These are phyloP conservation scores for Pao palembangensis DNA, from an alignment of 2,113 vertebrate species.

Conservation along the genomic window DNA sequence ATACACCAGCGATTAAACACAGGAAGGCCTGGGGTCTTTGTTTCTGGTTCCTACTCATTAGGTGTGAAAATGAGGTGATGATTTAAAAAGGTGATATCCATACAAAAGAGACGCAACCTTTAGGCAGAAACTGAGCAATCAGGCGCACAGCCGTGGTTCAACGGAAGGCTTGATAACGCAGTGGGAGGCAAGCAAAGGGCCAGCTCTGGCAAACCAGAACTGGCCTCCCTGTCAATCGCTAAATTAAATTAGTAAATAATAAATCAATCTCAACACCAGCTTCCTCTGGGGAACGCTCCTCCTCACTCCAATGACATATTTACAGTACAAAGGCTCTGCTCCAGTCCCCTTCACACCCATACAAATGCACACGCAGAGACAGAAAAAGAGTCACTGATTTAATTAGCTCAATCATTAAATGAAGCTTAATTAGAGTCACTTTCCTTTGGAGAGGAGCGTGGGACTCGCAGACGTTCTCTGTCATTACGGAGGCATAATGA, in stretches of 20 bases:
- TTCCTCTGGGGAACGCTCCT: slow-evolving; percentile 22
- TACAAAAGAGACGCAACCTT: slow-evolving; percentile 61
- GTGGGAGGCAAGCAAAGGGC: neutral
- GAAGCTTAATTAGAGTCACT: slow-evolving; percentile 75
- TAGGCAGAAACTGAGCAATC: slow-evolving; percentile 35
- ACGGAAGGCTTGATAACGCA: slow-evolving; percentile 28
- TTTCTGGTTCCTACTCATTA: slow-evolving; percentile 73
- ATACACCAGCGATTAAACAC: slow-evolving; percentile 75
- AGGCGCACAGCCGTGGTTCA: slow-evolving; percentile 25
- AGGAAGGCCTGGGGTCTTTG: slow-evolving; percentile 65
- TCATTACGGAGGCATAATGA: slow-evolving; percentile 69
- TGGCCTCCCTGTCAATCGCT: neutral
- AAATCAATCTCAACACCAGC: slow-evolving; percentile 6
- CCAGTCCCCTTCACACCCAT: slow-evolving; percentile 50
- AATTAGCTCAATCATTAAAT: slow-evolving; percentile 75
- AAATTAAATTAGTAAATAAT: neutral
- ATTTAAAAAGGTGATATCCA: slow-evolving; percentile 67
- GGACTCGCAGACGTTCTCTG: slow-evolving; percentile 65
- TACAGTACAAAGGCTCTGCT: slow-evolving; percentile 66
- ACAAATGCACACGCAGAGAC: slow-evolving; percentile 50
- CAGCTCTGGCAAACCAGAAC: neutral
- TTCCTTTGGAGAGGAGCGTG: slow-evolving; percentile 63
- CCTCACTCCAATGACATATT: slow-evolving; percentile 59
- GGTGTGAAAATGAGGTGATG: slow-evolving; percentile 68
- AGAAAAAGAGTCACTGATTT: slow-evolving; percentile 68